Evolutionary conservation across 2,888 invertebrate genomes (phyloP).

Genomic region (Campoletis raptor): DNA sequence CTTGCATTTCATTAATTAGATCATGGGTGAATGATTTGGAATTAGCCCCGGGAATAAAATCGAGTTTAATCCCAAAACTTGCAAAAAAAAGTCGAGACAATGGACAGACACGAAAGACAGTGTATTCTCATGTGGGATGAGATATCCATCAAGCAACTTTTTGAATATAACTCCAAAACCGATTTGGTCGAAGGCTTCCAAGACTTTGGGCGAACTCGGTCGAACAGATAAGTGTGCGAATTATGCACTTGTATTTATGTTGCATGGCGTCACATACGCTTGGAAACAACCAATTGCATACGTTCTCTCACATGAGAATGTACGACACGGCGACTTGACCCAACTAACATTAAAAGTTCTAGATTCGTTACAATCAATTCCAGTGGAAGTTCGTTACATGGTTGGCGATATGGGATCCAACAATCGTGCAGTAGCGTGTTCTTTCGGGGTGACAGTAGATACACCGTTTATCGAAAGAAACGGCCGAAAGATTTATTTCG

Average conservation of each 20-base stretch:
- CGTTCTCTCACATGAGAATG: constrained; percentile 65
- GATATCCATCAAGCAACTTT: constrained; percentile 71
- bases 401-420: constrained; percentile 70
- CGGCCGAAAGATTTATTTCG: too few relatives aligned
- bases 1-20: not conserved
- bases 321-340: constrained; percentile 50
- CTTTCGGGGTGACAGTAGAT: too few relatives aligned
- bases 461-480: too few relatives aligned
- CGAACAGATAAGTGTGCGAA: constrained; percentile 65
- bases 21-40: not conserved
- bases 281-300: constrained; percentile 74
- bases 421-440: constrained; percentile 65
- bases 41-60: not conserved
- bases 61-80: too few relatives aligned
- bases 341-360: constrained; percentile 57
- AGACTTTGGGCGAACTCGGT: constrained; percentile 72
- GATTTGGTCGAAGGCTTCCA: constrained; percentile 72
- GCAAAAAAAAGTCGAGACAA: constrained; percentile 70
- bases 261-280: constrained; percentile 67
- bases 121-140: constrained; percentile 74
- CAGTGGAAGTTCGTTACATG: constrained; percentile 63
- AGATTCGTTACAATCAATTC: constrained; percentile 55
- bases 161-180: constrained; percentile 69
- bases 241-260: constrained; percentile 73
- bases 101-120: constrained; percentile 70